Conservation (phyloP, 1,140 invertebrate species). For the Meloidogyne chitwoodi region DNA sequence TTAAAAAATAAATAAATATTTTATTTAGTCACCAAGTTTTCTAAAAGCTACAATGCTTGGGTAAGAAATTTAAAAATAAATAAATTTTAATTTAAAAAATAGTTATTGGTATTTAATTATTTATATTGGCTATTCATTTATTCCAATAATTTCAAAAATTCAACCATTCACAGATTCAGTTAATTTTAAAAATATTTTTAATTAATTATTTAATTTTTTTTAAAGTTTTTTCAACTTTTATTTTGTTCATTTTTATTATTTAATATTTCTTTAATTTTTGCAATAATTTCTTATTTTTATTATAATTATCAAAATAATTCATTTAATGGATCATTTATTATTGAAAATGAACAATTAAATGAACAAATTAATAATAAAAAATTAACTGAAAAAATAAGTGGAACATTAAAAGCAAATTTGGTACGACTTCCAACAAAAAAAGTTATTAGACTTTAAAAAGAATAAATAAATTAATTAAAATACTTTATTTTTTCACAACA, state of each 20-base stretch:
- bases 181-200: neutral
- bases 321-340: neutral
- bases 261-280: neutral
- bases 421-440: constrained; percentile 8
- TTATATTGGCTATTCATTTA: constrained; percentile 2
- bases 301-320: neutral
- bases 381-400: neutral
- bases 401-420: neutral
- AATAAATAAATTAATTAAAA: neutral
- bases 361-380: neutral
- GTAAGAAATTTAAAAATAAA: neutral
- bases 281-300: neutral
- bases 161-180: constrained; percentile 15
- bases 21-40: constrained; percentile 13
- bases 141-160: constrained; percentile 5
- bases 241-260: neutral
- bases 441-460: constrained; percentile 9
- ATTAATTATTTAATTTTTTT: neutral
- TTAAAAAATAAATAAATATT: neutral
- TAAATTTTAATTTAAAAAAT: neutral
- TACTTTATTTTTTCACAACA: no score
- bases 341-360: neutral
- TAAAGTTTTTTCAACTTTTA: neutral
- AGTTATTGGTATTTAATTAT: constrained; percentile 21
- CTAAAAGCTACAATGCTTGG: constrained; percentile 19